Evolutionary conservation across 2,113 vertebrate species (phyloP).

Genomic region (Cryptotis parvus): DNA sequence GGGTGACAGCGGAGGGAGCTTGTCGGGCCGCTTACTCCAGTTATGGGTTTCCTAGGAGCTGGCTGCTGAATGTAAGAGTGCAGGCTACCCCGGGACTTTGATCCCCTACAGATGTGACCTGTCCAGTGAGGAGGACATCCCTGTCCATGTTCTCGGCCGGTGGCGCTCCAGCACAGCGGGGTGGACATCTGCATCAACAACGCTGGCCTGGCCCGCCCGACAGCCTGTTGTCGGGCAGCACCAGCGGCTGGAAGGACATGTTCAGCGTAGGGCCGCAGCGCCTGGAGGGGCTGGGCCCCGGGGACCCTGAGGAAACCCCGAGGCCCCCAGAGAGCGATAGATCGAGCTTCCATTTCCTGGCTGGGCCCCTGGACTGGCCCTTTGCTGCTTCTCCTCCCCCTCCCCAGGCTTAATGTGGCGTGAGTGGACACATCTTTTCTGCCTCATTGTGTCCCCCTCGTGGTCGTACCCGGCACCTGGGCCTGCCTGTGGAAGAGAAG

Average conservation of each 20-base stretch:
- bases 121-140: slow-evolving; percentile 96
- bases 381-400: too few relatives aligned
- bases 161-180: slow-evolving; percentile 93
- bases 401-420: not conserved
- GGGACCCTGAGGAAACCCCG: not conserved
- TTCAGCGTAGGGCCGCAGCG: slow-evolving; percentile 90
- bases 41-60: slow-evolving; percentile 90
- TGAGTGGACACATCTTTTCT: not conserved
- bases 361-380: too few relatives aligned
- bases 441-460: too few relatives aligned
- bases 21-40: slow-evolving; percentile 68
- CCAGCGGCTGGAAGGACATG: slow-evolving; percentile 96
- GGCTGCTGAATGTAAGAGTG: slow-evolving; percentile 96
- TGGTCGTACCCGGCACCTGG: too few relatives aligned
- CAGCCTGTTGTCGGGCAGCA: slow-evolving; percentile 93
- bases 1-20: not conserved
- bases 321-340: not conserved
- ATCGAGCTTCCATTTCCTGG: too few relatives aligned
- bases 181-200: slow-evolving; percentile 99
- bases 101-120: slow-evolving; percentile 97
- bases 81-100: slow-evolving; percentile 93
- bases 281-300: rapidly evolving
- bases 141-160: slow-evolving; percentile 98
- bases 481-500: too few relatives aligned
- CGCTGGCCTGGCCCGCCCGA: slow-evolving; percentile 93